Base-by-base conservation (phyloP, 2,797 vertebrate species). In the Knipowitschia caucasica region DNA sequence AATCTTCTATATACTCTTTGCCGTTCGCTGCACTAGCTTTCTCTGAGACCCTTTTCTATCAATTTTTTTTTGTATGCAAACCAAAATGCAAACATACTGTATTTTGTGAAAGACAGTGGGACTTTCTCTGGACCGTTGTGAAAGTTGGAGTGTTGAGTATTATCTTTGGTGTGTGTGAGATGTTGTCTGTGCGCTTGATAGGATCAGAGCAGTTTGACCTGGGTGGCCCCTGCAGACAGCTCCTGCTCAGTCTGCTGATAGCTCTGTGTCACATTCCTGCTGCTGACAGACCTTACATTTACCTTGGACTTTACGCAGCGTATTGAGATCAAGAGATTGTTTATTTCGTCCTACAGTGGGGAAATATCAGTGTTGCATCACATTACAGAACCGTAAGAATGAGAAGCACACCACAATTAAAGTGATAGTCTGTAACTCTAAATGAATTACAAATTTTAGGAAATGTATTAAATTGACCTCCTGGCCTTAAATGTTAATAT, bases 121-220 rank as follows among this genome's bases (percentile, higher is more conserved):
- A 77, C 59, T 80, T 78, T 76, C 67, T 75, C 67, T 0, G 36
- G 26, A 56, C 20, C 2, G 24, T 42, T 61, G 59, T 62, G 50
- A 50, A 50, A 54, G 44, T 29, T 47, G 10, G n/a, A 7, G 43
- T 9, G 7, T 24, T 14, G 34, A 1, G n/a, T 40, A 65, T 69
- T 64, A 67, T 75, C 63, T 9, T 17, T 11, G 60, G 33, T 55
- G 51, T 46, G 50, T 40, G 53, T 74, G 72, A 70, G 67, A 64
- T 76, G 62, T 64, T 70, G 65, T 77, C 71, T 78, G 56, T 17
- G 7, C 31, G 14, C 44, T 27, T 64, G 69, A 77, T 81, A 35
- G 59, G 46, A 80, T 73, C 75, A 42, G 36, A 67, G 51, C 47
- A 50, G 60, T 50, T 74, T 75, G 67, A 72, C 73, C 69, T 71